Conservation (phyloP, 2,888 invertebrate genomes). For the Chesias legatella region DNA sequence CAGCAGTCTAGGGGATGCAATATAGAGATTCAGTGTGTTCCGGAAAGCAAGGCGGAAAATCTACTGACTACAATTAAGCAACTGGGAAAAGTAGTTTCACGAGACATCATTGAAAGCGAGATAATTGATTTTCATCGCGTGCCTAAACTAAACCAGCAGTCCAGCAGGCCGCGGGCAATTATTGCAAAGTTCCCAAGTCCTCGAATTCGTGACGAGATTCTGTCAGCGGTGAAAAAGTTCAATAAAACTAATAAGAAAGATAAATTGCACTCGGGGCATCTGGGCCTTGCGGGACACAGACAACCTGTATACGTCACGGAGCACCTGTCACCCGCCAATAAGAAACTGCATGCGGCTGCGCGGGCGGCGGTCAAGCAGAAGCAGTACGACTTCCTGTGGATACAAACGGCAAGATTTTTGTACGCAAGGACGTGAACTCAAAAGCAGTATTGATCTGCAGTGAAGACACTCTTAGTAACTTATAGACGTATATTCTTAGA, state of each 20-base stretch:
- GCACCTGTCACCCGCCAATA: conserved; percentile 8
- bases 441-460: neutral
- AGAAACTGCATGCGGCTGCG: conserved; percentile 9
- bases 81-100: too few relatives aligned
- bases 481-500: too few relatives aligned
- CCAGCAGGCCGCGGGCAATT: neutral
- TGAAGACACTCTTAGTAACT: too few relatives aligned
- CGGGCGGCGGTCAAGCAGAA: neutral
- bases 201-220: conserved; percentile 5
- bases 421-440: neutral
- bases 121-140: too few relatives aligned
- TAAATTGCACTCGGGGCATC: conserved; percentile 1
- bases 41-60: too few relatives aligned
- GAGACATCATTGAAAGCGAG: too few relatives aligned
- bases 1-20: too few relatives aligned
- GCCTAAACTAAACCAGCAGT: neutral
- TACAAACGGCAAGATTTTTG: neutral
- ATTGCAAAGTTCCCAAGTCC: conserved; percentile 4
- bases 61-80: too few relatives aligned
- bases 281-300: conserved; percentile 8
- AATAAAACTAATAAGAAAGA: conserved; percentile 4
- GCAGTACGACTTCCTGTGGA: neutral
- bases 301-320: conserved; percentile 8
- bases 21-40: too few relatives aligned
- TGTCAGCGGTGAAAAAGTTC: conserved; percentile 1